A percentile compares a stretch with the other conserved stretches of the same genome.
phyloP scores from a whole-genome alignment of 2,888 invertebrate genomes.

The Scotopteryx bipunctaria region DNA sequence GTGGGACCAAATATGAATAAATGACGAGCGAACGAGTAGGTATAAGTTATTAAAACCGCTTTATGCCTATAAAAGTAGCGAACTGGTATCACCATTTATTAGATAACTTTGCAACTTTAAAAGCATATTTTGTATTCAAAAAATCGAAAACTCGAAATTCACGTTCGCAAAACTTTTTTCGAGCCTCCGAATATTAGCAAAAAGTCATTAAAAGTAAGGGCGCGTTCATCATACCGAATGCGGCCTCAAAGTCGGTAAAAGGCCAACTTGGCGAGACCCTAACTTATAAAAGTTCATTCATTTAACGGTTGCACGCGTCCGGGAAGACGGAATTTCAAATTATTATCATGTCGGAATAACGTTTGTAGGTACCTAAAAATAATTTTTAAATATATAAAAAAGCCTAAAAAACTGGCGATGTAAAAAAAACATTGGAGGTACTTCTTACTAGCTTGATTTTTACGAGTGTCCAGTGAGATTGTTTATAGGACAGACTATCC shows the following conservation, averaged over 20 bases:
- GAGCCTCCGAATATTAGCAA: conserved; percentile 76
- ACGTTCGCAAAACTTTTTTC: conserved; percentile 61
- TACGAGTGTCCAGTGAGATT: too few relatives aligned
- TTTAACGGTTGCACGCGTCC: conserved; percentile 78
- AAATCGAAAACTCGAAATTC: conserved; percentile 49
- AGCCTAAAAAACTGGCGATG: not conserved
- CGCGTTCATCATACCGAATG: conserved; percentile 72
- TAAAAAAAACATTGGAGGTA: too few relatives aligned
- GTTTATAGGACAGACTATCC: too few relatives aligned
- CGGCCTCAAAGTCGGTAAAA: conserved; percentile 76
- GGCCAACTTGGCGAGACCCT: conserved; percentile 64
- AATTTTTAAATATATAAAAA: conserved; percentile 2
- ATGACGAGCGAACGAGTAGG: too few relatives aligned
- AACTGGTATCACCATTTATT: conserved; percentile 34
- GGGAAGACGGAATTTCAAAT: conserved; percentile 69
- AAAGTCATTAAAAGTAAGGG: conserved; percentile 83
- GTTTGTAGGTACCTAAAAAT: conserved; percentile 29
- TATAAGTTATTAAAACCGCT: too few relatives aligned
- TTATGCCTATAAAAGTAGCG: conserved; percentile 5
- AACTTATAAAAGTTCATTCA: conserved; percentile 82
- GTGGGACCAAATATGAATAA: too few relatives aligned
- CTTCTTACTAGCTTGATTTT: too few relatives aligned
- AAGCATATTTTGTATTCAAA: conserved; percentile 43
- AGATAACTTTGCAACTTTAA: conserved; percentile 34
- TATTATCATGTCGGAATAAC: conserved; percentile 46